Conservation (phyloP, 64 coral and sea anemone genomes). For the Exaiptasia diaphana region DNA sequence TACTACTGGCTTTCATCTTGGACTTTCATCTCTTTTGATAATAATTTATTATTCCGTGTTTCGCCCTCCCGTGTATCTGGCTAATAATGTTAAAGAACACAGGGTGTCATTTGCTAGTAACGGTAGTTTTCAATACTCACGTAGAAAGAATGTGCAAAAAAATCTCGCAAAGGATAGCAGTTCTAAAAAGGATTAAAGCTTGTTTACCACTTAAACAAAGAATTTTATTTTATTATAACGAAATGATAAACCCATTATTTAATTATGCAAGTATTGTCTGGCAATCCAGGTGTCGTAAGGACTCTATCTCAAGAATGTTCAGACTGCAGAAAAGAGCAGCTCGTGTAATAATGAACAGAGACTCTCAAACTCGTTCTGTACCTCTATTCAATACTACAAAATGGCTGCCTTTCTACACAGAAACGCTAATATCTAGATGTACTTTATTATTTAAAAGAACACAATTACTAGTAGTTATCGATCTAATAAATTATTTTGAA, state of each 20-base stretch:
- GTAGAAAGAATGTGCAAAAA: background rate
- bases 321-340: constrained; percentile 15
- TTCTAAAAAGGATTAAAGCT: background rate
- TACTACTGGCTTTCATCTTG: too few species aligned
- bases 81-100: too few species aligned
- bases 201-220: background rate
- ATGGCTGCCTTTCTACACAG: background rate
- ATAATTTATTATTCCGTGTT: too few species aligned
- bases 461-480: too few species aligned
- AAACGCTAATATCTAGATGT: background rate
- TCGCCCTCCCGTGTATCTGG: too few species aligned
- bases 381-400: constrained; percentile 1
- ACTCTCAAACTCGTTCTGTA: constrained; percentile 1
- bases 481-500: too few species aligned
- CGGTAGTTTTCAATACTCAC: background rate
- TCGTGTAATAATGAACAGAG: background rate
- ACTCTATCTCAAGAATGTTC: background rate
- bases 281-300: background rate
- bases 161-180: background rate
- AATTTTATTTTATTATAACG: background rate
- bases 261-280: background rate
- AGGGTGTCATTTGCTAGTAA: too few species aligned
- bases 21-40: too few species aligned
- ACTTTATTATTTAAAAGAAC: constrained; percentile 9
- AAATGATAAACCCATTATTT: background rate